Evolutionary conservation across 2,113 vertebrate genomes (phyloP).

Genomic region (Furnarius figulus): DNA sequence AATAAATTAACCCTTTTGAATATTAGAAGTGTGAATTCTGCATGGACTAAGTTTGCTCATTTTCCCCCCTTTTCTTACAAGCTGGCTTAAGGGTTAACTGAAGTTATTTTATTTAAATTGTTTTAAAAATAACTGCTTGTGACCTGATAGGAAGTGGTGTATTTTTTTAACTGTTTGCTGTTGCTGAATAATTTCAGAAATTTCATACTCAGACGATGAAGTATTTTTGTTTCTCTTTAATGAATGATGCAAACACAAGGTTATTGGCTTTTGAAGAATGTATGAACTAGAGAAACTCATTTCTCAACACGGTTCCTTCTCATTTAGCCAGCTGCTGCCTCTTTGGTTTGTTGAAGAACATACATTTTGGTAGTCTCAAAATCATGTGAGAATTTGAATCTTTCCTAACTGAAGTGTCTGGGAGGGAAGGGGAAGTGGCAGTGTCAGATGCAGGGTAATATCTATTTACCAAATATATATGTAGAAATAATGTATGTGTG

Average conservation of each 20-base stretch:
- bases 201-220: neutral
- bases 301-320: neutral
- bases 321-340: neutral
- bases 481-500: neutral
- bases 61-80: neutral
- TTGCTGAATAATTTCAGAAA: neutral
- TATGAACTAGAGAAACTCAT: neutral
- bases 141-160: neutral
- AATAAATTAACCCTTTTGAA: neutral
- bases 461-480: neutral
- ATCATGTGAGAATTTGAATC: neutral
- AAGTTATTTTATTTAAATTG: neutral
- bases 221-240: neutral
- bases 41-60: neutral
- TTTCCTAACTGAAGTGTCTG: neutral
- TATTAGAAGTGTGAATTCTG: neutral
- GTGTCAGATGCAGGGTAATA: neutral
- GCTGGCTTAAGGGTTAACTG: neutral
- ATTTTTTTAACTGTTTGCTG: neutral
- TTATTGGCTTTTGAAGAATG: neutral
- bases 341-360: neutral
- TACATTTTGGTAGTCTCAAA: neutral
- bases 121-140: neutral
- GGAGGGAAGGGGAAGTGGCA: neutral
- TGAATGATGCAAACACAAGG: neutral